Percentiles rank a stretch among this genome's conserved stretches.
These are phyloP conservation scores for Ophonus ardosiacus DNA, from an alignment of 2,888 invertebrate genomes.

Conservation along the genomic window DNA sequence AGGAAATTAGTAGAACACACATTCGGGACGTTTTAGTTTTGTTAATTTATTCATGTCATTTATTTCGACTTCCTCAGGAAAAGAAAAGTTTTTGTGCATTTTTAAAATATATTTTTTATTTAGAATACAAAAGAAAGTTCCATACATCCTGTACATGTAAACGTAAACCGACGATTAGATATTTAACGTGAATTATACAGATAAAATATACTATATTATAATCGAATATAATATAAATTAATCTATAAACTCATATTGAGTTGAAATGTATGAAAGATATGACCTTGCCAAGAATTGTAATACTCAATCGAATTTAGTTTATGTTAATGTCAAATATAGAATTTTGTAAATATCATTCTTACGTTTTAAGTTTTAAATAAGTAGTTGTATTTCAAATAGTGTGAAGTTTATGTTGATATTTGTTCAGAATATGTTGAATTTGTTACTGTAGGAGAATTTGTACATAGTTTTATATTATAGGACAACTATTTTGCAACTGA, in stretches of 20 bases:
- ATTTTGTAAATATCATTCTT: slow-evolving; percentile 40
- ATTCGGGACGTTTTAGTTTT: no score
- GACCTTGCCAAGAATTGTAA: slow-evolving; percentile 53
- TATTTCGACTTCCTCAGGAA: no score
- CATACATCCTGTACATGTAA: background rate
- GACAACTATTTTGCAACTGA: slow-evolving; percentile 63
- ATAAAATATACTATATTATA: slow-evolving; percentile 31
- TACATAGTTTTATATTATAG: slow-evolving; percentile 59
- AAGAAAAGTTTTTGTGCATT: no score
- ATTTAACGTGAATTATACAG: slow-evolving; percentile 27
- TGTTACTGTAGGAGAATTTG: slow-evolving; percentile 50
- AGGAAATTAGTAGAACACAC: no score
- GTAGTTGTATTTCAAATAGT: background rate
- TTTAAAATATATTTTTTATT: no score
- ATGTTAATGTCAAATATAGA: slow-evolving; percentile 9
- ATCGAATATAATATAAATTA: slow-evolving; percentile 29
- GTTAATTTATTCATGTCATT: no score
- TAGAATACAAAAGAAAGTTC: background rate
- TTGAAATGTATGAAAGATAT: slow-evolving; percentile 40
- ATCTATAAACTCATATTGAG: slow-evolving; percentile 55
- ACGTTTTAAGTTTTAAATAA: slow-evolving; percentile 2
- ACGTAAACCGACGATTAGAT: background rate
- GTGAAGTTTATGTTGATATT: slow-evolving; percentile 16
- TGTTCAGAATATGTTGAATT: slow-evolving; percentile 8
- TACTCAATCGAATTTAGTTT: slow-evolving; percentile 39